Evolutionary conservation across 1,140 invertebrate species (phyloP).

Genomic region (Leptinotarsa lineolata): DNA sequence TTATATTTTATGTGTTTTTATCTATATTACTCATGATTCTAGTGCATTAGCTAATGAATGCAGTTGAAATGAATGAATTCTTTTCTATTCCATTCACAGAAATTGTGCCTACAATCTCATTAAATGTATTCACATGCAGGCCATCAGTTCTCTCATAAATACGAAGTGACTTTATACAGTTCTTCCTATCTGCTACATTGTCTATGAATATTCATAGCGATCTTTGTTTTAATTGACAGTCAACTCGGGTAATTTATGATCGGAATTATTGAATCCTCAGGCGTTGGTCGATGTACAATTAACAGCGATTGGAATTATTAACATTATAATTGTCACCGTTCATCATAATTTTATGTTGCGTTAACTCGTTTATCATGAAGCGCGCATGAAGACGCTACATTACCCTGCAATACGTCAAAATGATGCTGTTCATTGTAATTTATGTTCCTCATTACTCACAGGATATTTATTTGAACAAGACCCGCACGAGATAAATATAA

Average conservation of each 20-base stretch:
- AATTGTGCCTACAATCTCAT: too few species aligned
- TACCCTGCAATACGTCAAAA: constrained; percentile 3
- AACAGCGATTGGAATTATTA: constrained; percentile 6
- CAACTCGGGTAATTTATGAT: not conserved
- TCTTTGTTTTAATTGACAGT: not conserved
- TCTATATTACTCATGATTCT: too few species aligned
- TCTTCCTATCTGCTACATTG: not conserved
- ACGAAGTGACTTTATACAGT: too few species aligned
- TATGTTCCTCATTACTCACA: not conserved
- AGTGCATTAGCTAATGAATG: too few species aligned
- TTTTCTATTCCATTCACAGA: too few species aligned
- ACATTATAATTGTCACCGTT: constrained; percentile 8
- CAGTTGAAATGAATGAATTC: too few species aligned
- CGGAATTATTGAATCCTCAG: not conserved
- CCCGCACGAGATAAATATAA: not conserved
- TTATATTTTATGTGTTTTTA: too few species aligned
- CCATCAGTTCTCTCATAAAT: too few species aligned
- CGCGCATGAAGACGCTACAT: constrained; percentile 7
- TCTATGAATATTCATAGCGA: constrained; percentile 3
- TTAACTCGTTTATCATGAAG: not conserved
- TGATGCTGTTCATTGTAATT: not conserved
- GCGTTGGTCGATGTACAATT: constrained; percentile 5
- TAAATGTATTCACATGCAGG: too few species aligned
- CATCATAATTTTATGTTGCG: not conserved
- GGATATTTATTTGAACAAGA: constrained; percentile 1